Base-by-base conservation (phyloP, 2,888 invertebrate genomes). In the Eupeodes latifasciatus region DNA sequence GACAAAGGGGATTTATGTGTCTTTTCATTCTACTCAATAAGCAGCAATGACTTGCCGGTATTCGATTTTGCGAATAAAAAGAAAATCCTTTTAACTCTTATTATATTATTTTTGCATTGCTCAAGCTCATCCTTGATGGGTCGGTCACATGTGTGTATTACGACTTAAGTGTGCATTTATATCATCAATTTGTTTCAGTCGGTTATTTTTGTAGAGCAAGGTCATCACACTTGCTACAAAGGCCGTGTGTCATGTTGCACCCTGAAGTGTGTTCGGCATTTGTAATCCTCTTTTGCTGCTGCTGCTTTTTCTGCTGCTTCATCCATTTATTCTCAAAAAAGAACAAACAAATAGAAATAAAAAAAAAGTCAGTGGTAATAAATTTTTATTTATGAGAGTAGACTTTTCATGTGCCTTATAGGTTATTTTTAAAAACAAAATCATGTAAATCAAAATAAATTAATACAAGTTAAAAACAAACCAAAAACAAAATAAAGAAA, bases 131-230 rank as follows among this genome's bases (percentile, higher is more conserved):
- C 72, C 57, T 57, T 72, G 72, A 40, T 40, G 40, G 40, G 40
- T 36, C 5, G 72, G 44, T 71, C 72, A 59, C 59, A 72, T 72
- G 72, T 59, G 72, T 55, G 51, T 36, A 14, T n/a, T 49, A 16
- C n/a, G 27, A 27, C 66, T 66, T 66, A 47, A 49, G 34, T 67
- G 59, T 74, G 12, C 34, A 40, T 16, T 40, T 61, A 47, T 67
- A 59, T 57, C 67, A 57, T 57, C 44, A 57, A 69, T 83, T 83
- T 76, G 61, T 78, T 85, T 82, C 75, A 62, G 36, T 84, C 75
- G 69, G 67, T 40, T 80, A 75, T 81, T 72, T 76, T 87, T 80
- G 67, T 87, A 61, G 87, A 84, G 80, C 87, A 87, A 87, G 87
- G 87, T 83, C 87, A 81, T 72, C 84, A 74, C 80, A 84, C 80